Percentiles rank a stretch among this genome's conserved stretches.
phyloP scores from a whole-genome alignment of 2,113 vertebrate species.

The Menidia beryllina region DNA sequence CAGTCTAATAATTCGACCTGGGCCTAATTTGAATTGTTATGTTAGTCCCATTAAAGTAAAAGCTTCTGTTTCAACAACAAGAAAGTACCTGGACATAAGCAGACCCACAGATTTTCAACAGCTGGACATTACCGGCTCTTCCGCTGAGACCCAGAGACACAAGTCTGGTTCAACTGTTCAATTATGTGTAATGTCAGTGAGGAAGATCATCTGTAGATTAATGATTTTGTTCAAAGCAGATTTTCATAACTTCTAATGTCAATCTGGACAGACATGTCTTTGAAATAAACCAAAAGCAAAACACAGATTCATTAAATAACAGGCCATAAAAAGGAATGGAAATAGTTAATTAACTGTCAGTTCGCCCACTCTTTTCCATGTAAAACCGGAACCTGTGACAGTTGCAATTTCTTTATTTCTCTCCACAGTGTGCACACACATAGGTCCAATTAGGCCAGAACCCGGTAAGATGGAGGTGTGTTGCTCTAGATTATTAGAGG shows the following conservation, averaged over 20 bases:
- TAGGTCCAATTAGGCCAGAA: conserved; percentile 48
- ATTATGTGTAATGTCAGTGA: background rate
- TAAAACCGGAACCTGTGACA: conserved; percentile 2
- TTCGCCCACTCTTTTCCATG: background rate
- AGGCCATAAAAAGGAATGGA: background rate
- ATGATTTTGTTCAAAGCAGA: background rate
- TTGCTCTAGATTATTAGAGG: conserved; percentile 49
- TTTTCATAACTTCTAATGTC: background rate
- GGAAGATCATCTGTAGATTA: background rate
- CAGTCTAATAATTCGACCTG: background rate
- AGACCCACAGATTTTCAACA: background rate
- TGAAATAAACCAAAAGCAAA: too few species aligned
- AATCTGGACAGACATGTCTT: too few species aligned
- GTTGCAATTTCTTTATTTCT: conserved; percentile 7
- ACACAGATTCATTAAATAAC: too few species aligned
- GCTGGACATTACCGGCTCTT: background rate
- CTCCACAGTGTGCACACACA: conserved; percentile 18
- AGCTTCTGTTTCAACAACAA: background rate
- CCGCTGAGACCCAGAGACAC: background rate
- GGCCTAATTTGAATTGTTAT: background rate
- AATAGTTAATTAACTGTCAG: background rate
- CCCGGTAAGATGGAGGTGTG: conserved; percentile 31
- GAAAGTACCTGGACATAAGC: background rate
- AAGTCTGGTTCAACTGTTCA: background rate
- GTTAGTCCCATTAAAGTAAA: background rate